Evolutionary conservation across 2,113 vertebrate species (phyloP), one percentile per base, ranked within the genome.

Genomic region (Aptenodytes patagonicus): DNA sequence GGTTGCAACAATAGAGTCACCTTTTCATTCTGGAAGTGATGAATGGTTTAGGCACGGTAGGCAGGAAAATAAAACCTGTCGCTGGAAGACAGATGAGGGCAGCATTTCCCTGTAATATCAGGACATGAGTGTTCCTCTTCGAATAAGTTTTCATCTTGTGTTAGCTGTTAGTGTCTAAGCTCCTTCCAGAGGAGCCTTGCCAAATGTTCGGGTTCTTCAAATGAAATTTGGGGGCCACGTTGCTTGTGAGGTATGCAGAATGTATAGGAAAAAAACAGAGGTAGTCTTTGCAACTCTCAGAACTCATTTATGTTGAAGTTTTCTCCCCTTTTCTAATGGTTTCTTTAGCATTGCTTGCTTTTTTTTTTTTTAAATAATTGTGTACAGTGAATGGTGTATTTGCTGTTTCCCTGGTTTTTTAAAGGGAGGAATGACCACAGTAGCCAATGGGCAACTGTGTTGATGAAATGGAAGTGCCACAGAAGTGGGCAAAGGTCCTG

Each of bases 11-110:
- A 17, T 6, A 28, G 34, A 61, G 36, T 78, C 54, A 77, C 72
- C 72, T 89, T 84, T 84, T 84, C 34, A 31, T 84, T 82, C 55
- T 75, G 69, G 40, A 81, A 65, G 32, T 44, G 69, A 75, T 78
- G 49, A 76, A 88, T 52, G 11, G 68, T 40, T 92, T 49, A 68
- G 54, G 31, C 21, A 11, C 9, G 21, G 47, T 15, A 71, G 55
- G 82, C 28, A 93, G 79, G 75, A 83, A 93, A 96, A 90, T 44
- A 85, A 88, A 95, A 34, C 9, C 54, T 69, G 62, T 88, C 92
- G 52, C 71, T 55, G 13, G n/a, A 76, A 95, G 90, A 95, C 89
- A 86, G 90, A 90, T 47, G 92, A 90, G 96, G 95, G 96, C 95
- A 95, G 95, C 57, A 86, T 95, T 92, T 90, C 83, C 75, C 83